Evolutionary conservation across 2,113 vertebrate genomes (phyloP).

Genomic region (Odocoileus virginianus): DNA sequence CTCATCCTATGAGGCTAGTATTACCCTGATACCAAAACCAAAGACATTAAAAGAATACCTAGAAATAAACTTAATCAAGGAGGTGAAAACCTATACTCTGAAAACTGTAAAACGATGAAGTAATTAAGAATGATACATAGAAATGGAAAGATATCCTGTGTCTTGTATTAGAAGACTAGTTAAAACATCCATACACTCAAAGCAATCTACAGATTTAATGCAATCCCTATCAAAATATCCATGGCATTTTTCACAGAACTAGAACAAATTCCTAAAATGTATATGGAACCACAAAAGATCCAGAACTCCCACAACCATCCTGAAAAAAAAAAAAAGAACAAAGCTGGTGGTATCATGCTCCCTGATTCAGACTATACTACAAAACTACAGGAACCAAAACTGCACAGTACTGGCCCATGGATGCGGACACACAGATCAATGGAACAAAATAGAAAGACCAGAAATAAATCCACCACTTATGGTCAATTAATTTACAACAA

Average conservation of each 20-base stretch:
- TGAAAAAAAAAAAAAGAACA: not conserved
- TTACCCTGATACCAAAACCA: constrained; percentile 6
- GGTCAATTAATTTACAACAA: not conserved
- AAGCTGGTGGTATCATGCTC: not conserved
- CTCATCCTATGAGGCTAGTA: not conserved
- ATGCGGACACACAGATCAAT: not conserved
- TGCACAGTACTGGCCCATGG: not conserved
- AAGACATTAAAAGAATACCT: not conserved
- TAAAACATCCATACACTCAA: not conserved
- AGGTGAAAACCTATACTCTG: not conserved
- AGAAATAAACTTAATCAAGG: not conserved
- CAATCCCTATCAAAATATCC: not conserved
- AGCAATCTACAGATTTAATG: not conserved
- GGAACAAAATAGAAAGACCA: not conserved
- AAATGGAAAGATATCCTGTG: not conserved
- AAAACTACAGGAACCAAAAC: not conserved
- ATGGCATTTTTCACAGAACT: not conserved
- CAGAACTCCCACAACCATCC: not conserved
- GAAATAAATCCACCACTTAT: not conserved
- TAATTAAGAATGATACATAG: not conserved
- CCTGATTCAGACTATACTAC: not conserved
- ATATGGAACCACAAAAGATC: not conserved
- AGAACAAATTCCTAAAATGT: not conserved
- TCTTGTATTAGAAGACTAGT: not conserved
- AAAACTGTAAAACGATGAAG: not conserved